Evolutionary conservation across 2,113 vertebrate genomes (phyloP).

Genomic region (Pogona vitticeps): DNA sequence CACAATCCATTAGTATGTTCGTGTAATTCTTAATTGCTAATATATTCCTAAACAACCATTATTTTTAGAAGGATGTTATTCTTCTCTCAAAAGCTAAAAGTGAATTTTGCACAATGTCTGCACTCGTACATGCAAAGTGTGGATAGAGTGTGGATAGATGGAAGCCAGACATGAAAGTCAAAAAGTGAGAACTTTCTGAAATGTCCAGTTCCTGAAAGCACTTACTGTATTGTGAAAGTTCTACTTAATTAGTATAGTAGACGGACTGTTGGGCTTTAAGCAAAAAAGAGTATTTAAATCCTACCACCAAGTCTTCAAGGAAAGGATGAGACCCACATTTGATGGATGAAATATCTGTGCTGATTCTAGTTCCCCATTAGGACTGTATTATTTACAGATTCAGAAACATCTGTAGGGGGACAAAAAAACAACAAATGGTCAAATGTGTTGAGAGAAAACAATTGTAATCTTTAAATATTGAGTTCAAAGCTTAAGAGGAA

Average conservation of each 20-base stretch:
- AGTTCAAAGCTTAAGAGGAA: neutral
- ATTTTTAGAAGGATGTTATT: neutral
- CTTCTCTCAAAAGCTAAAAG: too few relatives aligned
- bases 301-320: neutral
- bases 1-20: neutral
- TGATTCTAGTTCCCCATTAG: neutral
- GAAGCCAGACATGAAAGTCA: neutral
- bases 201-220: neutral
- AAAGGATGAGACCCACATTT: too few relatives aligned
- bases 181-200: neutral
- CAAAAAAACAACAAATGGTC: neutral
- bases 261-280: neutral
- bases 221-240: neutral
- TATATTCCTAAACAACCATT: neutral
- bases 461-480: neutral
- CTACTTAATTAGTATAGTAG: neutral
- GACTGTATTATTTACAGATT: neutral
- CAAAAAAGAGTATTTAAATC: neutral
- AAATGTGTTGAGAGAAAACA: neutral
- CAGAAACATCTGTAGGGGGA: neutral
- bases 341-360: neutral
- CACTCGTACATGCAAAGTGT: too few relatives aligned
- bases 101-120: neutral
- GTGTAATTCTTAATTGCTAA: neutral
- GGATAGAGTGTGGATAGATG: too few relatives aligned